phyloP scores from a whole-genome alignment of 1,140 invertebrate genomes.

The Planococcus citri region DNA sequence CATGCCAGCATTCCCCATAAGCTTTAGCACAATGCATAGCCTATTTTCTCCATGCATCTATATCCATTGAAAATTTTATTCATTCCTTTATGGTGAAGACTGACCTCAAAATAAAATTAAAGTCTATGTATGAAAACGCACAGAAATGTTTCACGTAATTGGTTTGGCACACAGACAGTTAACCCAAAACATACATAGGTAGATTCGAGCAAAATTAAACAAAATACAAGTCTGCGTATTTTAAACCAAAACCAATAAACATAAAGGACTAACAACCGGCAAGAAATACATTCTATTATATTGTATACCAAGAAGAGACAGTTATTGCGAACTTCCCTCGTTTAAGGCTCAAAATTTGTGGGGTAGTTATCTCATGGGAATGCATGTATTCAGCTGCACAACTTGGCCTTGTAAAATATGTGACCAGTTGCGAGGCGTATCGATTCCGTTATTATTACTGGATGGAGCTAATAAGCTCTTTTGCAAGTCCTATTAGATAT shows the following conservation, averaged over 20 bases:
- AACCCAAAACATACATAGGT: too few species aligned
- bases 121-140: too few species aligned
- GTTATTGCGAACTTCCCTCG: slow-evolving; percentile 1
- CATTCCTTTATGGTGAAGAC: too few species aligned
- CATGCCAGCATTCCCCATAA: too few species aligned
- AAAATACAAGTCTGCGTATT: neutral
- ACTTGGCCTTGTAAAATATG: neutral
- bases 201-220: neutral
- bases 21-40: too few species aligned
- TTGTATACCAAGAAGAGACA: neutral
- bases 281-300: neutral
- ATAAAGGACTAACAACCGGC: neutral
- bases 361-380: slow-evolving; percentile 1
- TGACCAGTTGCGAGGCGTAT: neutral
- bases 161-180: too few species aligned
- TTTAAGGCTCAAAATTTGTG: slow-evolving; percentile 3
- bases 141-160: too few species aligned
- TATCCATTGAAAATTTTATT: too few species aligned
- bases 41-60: too few species aligned
- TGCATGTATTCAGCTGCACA: neutral
- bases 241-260: neutral
- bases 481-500: neutral
- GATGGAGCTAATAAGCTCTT: neutral
- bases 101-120: too few species aligned
- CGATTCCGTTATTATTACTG: neutral